phyloP scores from a whole-genome alignment of 1,140 invertebrate species.

The Drosophila lowei region DNA sequence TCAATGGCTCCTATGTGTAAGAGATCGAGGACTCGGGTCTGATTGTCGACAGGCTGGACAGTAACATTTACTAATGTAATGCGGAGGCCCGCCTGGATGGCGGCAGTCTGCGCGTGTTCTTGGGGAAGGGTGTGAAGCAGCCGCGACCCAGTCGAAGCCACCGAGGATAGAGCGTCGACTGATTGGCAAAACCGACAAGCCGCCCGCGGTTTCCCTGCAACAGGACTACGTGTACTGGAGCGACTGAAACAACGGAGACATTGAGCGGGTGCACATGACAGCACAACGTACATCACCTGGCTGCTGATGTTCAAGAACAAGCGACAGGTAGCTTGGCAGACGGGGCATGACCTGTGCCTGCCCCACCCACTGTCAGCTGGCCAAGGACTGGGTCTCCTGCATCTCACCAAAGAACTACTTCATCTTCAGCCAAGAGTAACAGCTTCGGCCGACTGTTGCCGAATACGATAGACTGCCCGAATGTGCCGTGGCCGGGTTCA shows the following conservation, averaged over 20 bases:
- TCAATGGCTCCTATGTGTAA: slow-evolving; percentile 93
- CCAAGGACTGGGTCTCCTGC: slow-evolving; percentile 90
- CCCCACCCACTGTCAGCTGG: slow-evolving; percentile 91
- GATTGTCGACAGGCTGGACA: slow-evolving; percentile 95
- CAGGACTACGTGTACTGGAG: slow-evolving; percentile 92
- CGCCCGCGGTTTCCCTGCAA: slow-evolving; percentile 90
- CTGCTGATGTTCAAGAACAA: slow-evolving; percentile 89
- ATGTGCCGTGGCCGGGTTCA: slow-evolving; percentile 92
- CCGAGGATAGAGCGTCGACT: too few relatives aligned
- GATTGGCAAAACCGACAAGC: too few relatives aligned
- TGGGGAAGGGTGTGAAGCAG: too few relatives aligned
- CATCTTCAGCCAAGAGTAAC: slow-evolving; percentile 91
- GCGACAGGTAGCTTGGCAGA: slow-evolving; percentile 85
- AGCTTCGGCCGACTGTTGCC: slow-evolving; percentile 91
- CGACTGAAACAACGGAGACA: slow-evolving; percentile 90
- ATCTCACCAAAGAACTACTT: slow-evolving; percentile 91
- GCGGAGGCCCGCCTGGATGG: too few relatives aligned
- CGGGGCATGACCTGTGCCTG: slow-evolving; percentile 88
- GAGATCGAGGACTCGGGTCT: slow-evolving; percentile 91
- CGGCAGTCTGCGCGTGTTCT: too few relatives aligned
- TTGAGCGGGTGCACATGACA: slow-evolving; percentile 89
- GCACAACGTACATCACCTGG: slow-evolving; percentile 90
- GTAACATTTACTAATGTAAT: slow-evolving; percentile 99
- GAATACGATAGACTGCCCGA: slow-evolving; percentile 90
- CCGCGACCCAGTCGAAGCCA: too few relatives aligned